Conservation (phyloP, 23 tunicate genomes). For the Halocynthia aurantium region DNA sequence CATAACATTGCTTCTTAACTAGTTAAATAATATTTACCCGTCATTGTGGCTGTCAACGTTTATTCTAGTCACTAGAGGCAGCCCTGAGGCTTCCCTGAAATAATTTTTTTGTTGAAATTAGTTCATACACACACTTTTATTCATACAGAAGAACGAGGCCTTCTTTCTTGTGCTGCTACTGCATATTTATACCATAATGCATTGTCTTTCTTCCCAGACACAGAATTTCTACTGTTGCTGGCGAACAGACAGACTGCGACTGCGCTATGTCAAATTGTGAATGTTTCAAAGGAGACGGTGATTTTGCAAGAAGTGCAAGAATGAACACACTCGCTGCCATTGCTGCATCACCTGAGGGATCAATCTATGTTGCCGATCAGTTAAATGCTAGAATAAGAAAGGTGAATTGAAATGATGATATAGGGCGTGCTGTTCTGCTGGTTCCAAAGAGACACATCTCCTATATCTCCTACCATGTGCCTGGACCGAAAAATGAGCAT, state of each 20-base stretch:
- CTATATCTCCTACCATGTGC: background rate
- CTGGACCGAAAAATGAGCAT: no score
- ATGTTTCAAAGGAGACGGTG: slow-evolving; percentile 83
- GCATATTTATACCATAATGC: background rate
- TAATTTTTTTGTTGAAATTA: background rate
- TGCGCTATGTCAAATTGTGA: slow-evolving; percentile 72
- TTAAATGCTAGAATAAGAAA: slow-evolving; percentile 68
- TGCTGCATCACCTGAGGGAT: slow-evolving; percentile 74
- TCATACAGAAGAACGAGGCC: background rate
- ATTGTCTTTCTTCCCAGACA: slow-evolving; percentile 25
- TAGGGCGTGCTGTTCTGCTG: background rate
- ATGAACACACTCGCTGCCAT: slow-evolving; percentile 65
- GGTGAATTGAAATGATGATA: slow-evolving; percentile 12
- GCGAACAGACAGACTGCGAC: slow-evolving; percentile 68
- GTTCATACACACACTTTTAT: background rate
- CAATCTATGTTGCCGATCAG: slow-evolving; percentile 75
- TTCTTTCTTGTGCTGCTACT: no score
- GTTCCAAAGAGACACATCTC: no score
- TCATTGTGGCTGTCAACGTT: no score
- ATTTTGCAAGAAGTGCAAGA: slow-evolving; percentile 75
- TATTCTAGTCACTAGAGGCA: no score
- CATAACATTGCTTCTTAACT: no score
- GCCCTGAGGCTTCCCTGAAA: no score
- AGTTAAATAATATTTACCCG: no score
- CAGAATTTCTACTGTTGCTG: slow-evolving; percentile 69